Percentiles rank a stretch among this genome's conserved stretches.
Conservation (phyloP, 2,797 vertebrate species). For the Neomorphus geoffroyi region DNA sequence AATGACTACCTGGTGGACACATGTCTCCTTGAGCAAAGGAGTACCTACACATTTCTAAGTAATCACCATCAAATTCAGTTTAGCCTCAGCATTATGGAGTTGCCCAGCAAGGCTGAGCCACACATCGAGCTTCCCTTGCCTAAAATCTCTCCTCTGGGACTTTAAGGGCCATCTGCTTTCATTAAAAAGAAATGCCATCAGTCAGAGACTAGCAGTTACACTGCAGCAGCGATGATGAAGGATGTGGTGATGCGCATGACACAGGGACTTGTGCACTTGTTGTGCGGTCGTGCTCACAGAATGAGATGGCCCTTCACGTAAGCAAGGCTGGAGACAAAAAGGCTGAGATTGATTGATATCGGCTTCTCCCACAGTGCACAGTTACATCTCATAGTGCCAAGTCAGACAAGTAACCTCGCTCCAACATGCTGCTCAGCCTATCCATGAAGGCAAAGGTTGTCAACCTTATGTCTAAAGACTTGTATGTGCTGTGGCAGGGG, state of each 20-base stretch:
- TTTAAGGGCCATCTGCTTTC: background rate
- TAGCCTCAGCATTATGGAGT: background rate
- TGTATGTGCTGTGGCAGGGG: fast-evolving
- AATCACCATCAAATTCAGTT: background rate
- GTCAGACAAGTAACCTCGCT: background rate
- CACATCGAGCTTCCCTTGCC: fast-evolving
- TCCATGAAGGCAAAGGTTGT: fast-evolving
- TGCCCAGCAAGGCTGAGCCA: background rate
- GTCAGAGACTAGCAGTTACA: too few species aligned
- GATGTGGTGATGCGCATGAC: fast-evolving
- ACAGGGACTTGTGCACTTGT: background rate
- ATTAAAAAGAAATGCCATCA: background rate
- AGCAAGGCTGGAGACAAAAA: background rate
- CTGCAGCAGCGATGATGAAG: background rate
- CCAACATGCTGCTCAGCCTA: background rate
- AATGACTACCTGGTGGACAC: fast-evolving
- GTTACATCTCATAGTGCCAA: background rate
- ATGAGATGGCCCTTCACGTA: background rate
- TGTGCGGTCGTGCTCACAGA: background rate
- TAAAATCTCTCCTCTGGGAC: background rate
- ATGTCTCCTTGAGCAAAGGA: background rate
- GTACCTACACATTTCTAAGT: background rate
- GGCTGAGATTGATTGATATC: background rate
- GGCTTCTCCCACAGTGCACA: background rate
- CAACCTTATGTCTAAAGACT: background rate